Percentiles rank a stretch among this genome's conserved stretches.
Conservation (phyloP, 2,113 vertebrate species). For the Garra rufa region DNA sequence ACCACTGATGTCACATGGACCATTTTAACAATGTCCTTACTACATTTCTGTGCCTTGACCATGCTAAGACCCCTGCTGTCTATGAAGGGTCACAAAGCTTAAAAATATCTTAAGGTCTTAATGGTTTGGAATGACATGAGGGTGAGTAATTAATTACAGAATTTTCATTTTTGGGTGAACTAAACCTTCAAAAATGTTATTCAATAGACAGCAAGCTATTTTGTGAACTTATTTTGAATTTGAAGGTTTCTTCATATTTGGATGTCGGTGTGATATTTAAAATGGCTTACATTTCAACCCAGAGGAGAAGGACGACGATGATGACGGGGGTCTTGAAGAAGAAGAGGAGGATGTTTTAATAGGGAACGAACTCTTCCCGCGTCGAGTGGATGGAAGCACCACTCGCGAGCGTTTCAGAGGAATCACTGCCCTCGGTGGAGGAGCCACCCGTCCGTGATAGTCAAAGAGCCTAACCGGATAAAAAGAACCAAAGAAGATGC, state of each 20-base stretch:
- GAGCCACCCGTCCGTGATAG: slow-evolving; percentile 92
- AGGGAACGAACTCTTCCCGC: slow-evolving; percentile 92
- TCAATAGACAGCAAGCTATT: neutral
- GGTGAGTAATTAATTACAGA: too few relatives aligned
- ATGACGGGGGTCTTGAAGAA: slow-evolving; percentile 85
- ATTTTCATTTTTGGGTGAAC: too few relatives aligned
- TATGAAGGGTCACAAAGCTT: too few relatives aligned
- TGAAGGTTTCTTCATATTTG: neutral
- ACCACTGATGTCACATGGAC: too few relatives aligned
- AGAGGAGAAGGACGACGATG: slow-evolving; percentile 77
- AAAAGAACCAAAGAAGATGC: slow-evolving; percentile 32
- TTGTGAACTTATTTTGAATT: neutral
- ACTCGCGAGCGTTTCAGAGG: slow-evolving; percentile 94
- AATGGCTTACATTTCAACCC: slow-evolving; percentile 89
- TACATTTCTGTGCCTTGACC: too few relatives aligned
- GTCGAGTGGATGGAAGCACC: slow-evolving; percentile 86
- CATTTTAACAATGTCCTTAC: too few relatives aligned
- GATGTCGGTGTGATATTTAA: neutral
- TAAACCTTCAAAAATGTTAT: too few relatives aligned
- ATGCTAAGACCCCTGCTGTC: too few relatives aligned
- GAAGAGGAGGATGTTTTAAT: slow-evolving; percentile 84
- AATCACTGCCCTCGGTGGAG: slow-evolving; percentile 91
- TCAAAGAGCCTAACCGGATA: slow-evolving; percentile 89
- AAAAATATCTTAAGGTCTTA: too few relatives aligned
- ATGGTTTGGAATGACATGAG: too few relatives aligned